Evolutionary conservation across 1,140 invertebrate species (phyloP).

Genomic region (Brachionus rubens): DNA sequence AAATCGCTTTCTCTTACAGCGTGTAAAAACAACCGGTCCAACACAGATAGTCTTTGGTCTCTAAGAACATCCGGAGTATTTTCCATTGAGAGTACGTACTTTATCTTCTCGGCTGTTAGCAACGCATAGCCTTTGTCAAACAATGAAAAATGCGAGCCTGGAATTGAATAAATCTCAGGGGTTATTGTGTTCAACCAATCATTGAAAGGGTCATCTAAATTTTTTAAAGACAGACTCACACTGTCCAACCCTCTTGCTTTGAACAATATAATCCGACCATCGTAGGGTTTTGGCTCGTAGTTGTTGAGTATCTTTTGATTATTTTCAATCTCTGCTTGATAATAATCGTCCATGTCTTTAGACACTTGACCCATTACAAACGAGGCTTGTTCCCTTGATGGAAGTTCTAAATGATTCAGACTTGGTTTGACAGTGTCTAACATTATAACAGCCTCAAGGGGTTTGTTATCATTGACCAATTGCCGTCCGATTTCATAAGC

Average conservation of each 20-base stretch:
- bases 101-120: not conserved
- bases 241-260: not conserved
- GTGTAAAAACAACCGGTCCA: not conserved
- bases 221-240: not conserved
- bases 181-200: not conserved
- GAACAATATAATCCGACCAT: not conserved
- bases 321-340: conserved; percentile 1
- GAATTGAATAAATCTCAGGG: not conserved
- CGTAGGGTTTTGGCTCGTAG: not conserved
- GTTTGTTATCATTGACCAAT: not conserved
- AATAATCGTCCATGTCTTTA: not conserved
- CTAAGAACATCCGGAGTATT: not conserved
- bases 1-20: not conserved
- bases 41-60: not conserved
- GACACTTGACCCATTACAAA: not conserved
- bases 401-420: not conserved
- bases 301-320: not conserved
- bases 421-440: not conserved
- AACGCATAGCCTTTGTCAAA: conserved; percentile 5
- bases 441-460: not conserved
- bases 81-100: not conserved
- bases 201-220: not conserved
- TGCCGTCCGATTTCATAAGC: conserved; percentile 85
- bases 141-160: not conserved
- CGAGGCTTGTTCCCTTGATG: not conserved